Conservation (phyloP, 2,113 vertebrate species). For the Lagenorhynchus albirostris region DNA sequence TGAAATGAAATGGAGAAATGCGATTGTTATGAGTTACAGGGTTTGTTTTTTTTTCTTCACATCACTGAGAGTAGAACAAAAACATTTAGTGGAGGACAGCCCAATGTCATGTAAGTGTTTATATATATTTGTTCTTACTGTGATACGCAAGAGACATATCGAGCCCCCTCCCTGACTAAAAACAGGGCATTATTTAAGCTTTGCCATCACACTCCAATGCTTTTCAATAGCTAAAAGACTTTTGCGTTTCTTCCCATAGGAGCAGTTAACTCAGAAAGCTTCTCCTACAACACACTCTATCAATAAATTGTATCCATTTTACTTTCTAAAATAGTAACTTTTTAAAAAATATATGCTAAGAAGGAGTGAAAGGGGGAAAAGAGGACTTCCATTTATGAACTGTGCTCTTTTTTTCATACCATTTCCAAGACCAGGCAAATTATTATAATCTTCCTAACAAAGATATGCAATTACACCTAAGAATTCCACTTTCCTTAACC, state of each 20-base stretch:
- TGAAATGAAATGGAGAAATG: constrained; percentile 60
- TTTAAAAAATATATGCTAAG: background rate
- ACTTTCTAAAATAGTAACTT: constrained; percentile 30
- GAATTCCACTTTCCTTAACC: constrained; percentile 25
- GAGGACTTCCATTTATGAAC: background rate
- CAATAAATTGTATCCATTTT: constrained; percentile 34
- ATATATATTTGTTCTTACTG: background rate
- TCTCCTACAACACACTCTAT: background rate
- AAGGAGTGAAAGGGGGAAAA: constrained; percentile 19
- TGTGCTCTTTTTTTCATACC: background rate
- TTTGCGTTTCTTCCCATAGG: background rate
- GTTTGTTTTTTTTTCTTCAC: background rate
- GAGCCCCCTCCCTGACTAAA: background rate
- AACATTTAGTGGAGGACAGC: constrained; percentile 54
- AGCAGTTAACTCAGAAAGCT: constrained; percentile 44
- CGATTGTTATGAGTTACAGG: constrained; percentile 42
- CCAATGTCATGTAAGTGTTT: constrained; percentile 8
- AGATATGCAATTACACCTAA: background rate
- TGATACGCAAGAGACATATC: background rate
- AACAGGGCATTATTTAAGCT: constrained; percentile 19
- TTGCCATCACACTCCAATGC: background rate
- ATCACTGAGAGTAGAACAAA: constrained; percentile 27
- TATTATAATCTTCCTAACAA: constrained; percentile 50
- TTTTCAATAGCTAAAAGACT: constrained; percentile 9
- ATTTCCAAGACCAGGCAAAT: constrained; percentile 9